These are phyloP conservation scores for Alces alces DNA, from an alignment of 2,113 vertebrate species.

Conservation along the genomic window DNA sequence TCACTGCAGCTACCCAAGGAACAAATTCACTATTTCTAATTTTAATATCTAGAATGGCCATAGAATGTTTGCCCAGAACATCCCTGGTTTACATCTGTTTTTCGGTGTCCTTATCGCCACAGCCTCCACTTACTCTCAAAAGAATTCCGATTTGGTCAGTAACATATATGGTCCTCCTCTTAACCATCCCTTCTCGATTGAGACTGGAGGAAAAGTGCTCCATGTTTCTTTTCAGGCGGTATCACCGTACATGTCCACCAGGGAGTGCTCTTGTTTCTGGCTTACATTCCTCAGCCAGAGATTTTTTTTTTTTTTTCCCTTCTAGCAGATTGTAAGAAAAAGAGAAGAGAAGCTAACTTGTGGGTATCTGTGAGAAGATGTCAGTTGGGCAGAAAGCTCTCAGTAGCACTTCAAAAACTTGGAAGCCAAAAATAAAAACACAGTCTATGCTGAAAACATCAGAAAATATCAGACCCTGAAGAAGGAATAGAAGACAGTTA, in stretches of 20 bases:
- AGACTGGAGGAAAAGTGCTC: background rate
- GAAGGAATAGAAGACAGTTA: background rate
- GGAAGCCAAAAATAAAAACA: background rate
- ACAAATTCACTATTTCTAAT: background rate
- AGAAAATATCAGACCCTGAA: background rate
- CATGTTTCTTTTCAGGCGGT: background rate
- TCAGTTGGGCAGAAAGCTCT: background rate
- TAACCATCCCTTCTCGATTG: background rate
- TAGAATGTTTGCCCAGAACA: background rate
- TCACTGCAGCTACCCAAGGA: background rate
- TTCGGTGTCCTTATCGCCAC: background rate
- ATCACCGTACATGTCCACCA: background rate
- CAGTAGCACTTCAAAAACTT: background rate
- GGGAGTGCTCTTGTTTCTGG: conserved; percentile 51
- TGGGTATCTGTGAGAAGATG: background rate
- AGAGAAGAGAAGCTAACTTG: background rate
- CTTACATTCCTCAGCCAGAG: background rate
- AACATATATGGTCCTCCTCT: background rate
- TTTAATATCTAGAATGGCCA: background rate
- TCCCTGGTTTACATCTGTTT: background rate
- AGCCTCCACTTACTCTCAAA: background rate
- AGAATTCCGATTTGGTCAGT: background rate
- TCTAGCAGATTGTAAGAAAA: background rate
- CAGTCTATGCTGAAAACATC: background rate
- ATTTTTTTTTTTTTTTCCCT: conserved; percentile 7